A percentile compares a stretch with the other conserved stretches of the same genome.
Evolutionary conservation across 2,797 vertebrate genomes (phyloP).

Genomic region (Cercopithecus mitis): DNA sequence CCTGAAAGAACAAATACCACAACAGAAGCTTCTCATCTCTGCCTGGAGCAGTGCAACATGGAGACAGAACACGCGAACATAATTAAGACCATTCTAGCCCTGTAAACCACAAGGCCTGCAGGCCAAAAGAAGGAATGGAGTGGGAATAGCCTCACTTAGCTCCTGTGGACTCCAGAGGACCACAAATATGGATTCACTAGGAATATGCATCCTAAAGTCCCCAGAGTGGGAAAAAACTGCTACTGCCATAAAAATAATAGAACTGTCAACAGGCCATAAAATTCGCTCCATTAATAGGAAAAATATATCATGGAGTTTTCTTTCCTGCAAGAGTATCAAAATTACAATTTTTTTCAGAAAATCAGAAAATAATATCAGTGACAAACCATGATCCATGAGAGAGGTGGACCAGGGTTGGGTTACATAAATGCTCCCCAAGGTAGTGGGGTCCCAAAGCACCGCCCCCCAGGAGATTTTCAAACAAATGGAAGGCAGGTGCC

Average conservation of each 20-base stretch:
- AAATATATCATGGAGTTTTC: background rate
- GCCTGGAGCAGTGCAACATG: accelerated
- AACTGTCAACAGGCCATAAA: background rate
- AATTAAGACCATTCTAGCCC: background rate
- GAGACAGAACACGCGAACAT: background rate
- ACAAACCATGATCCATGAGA: background rate
- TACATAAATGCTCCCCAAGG: background rate
- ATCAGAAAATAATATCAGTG: background rate
- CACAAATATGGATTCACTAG: background rate
- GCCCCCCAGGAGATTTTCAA: background rate
- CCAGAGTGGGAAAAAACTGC: background rate
- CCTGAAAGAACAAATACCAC: background rate
- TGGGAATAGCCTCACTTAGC: background rate
- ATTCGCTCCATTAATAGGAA: background rate
- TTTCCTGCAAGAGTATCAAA: background rate
- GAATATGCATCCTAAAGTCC: background rate
- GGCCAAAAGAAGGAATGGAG: background rate
- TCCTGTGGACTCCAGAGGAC: background rate
- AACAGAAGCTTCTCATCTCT: background rate
- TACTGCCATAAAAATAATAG: background rate
- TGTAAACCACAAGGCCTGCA: background rate
- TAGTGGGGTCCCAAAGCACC: background rate
- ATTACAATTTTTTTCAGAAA: background rate
- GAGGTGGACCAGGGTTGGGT: background rate
- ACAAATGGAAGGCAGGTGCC: background rate